These are phyloP conservation scores for Rosalia funebris DNA, from an alignment of 2,888 invertebrate species.

Conservation along the genomic window DNA sequence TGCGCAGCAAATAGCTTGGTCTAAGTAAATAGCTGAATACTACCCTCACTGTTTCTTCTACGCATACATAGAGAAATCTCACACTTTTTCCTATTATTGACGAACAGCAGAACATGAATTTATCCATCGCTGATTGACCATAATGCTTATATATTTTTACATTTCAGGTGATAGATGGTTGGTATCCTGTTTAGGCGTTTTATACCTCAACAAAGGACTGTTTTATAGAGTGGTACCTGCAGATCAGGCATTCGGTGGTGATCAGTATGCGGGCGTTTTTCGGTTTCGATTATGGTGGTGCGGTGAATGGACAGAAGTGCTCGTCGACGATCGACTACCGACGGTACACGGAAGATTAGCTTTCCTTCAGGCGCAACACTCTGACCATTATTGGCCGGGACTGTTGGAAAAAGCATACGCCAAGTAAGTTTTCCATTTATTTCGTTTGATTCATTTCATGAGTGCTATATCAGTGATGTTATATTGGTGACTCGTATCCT, in stretches of 20 bases:
- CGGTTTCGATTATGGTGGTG: slow-evolving; percentile 95
- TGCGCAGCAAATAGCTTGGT: no score
- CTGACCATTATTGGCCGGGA: slow-evolving; percentile 89
- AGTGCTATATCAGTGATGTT: no score
- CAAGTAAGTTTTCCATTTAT: slow-evolving; percentile 83
- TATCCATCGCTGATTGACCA: no score
- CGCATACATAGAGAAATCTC: no score
- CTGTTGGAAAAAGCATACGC: slow-evolving; percentile 93
- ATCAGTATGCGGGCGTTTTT: slow-evolving; percentile 81
- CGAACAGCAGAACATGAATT: no score
- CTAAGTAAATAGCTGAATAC: no score
- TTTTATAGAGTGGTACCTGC: slow-evolving; percentile 93
- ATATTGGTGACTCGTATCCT: no score
- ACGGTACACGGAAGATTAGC: slow-evolving; percentile 88
- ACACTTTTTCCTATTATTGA: no score
- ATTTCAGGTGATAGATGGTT: slow-evolving; percentile 87
- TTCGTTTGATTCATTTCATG: no score
- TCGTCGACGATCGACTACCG: slow-evolving; percentile 89
- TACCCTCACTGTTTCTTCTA: no score
- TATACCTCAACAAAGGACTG: slow-evolving; percentile 85
- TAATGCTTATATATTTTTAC: no score
- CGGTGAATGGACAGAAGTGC: slow-evolving; percentile 90
- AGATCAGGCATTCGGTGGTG: slow-evolving; percentile 81
- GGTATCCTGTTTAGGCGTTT: slow-evolving; percentile 85
- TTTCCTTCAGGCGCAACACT: slow-evolving; percentile 83